These are phyloP conservation scores for Crepidodera aurea DNA, from an alignment of 2,888 invertebrate genomes.

Conservation along the genomic window DNA sequence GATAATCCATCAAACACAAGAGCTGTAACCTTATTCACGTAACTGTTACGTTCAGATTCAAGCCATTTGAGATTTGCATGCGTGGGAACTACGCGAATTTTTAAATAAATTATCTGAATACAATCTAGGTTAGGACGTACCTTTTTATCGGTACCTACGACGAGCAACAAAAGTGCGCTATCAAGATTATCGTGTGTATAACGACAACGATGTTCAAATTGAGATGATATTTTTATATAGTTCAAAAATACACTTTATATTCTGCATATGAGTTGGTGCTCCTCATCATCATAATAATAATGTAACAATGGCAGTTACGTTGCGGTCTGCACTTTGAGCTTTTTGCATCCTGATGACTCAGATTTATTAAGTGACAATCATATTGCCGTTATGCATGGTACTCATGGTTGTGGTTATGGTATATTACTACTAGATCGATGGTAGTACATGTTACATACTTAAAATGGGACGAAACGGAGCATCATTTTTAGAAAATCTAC, in stretches of 20 bases:
- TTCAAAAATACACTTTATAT: constrained; percentile 22
- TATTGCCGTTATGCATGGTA: not conserved
- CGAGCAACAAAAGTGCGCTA: constrained; percentile 40
- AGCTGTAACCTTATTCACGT: constrained; percentile 20
- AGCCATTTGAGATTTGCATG: constrained; percentile 30
- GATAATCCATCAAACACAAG: constrained; percentile 11
- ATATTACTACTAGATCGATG: too few species aligned
- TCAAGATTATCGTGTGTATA: constrained; percentile 50
- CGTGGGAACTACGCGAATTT: constrained; percentile 55
- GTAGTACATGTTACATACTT: too few species aligned
- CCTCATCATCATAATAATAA: constrained; percentile 11
- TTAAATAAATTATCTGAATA: constrained; percentile 47
- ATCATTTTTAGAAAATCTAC: too few species aligned
- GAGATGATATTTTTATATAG: constrained; percentile 42
- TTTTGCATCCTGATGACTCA: constrained; percentile 5
- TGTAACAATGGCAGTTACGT: constrained; percentile 18
- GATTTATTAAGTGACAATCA: constrained; percentile 2
- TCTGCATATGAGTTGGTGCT: constrained; percentile 21
- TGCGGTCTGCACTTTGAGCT: constrained; percentile 9
- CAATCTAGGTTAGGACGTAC: constrained; percentile 50
- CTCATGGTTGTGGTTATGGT: too few species aligned
- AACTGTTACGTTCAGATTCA: constrained; percentile 21
- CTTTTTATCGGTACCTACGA: constrained; percentile 50
- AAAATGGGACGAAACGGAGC: too few species aligned
- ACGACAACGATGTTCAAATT: constrained; percentile 46